Conservation (phyloP, 2,797 vertebrate genomes). For the Adelosebastes latens region DNA sequence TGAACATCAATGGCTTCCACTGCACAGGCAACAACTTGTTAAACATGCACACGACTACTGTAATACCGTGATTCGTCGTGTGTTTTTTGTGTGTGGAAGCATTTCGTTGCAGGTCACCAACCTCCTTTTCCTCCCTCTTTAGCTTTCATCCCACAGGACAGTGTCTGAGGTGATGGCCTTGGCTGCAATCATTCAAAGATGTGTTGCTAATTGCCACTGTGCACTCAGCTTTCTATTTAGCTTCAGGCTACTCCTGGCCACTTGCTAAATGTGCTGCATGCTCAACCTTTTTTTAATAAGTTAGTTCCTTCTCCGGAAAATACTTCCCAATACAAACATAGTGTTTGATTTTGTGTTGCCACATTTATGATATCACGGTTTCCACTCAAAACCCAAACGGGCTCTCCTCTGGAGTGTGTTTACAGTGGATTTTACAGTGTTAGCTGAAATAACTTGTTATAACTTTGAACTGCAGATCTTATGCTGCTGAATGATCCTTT, state of each 20-base stretch:
- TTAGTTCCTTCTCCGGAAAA: conserved; percentile 33
- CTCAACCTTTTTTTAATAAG: conserved; percentile 47
- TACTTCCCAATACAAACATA: conserved; percentile 39
- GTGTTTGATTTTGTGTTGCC: conserved; percentile 35
- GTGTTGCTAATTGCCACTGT: conserved; percentile 3
- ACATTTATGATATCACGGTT: conserved; percentile 39
- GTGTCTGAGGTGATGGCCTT: conserved; percentile 27
- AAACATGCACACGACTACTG: conserved; percentile 28
- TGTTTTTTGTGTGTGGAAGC: neutral
- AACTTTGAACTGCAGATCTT: neutral
- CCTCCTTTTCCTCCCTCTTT: neutral
- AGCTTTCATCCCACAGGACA: conserved; percentile 9
- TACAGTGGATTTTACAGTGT: conserved; percentile 4
- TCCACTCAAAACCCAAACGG: conserved; percentile 9
- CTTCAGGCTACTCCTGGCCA: neutral
- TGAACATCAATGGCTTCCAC: conserved; percentile 8
- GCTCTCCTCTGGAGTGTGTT: neutral
- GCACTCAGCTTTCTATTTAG: neutral
- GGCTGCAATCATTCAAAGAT: conserved; percentile 29
- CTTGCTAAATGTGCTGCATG: conserved; percentile 16
- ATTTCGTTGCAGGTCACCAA: conserved; percentile 4
- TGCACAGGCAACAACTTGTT: conserved; percentile 44
- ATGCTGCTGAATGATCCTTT: neutral
- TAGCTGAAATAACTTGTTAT: conserved; percentile 10
- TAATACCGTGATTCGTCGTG: conserved; percentile 2